Evolutionary conservation across 2,888 invertebrate genomes (phyloP).

Genomic region (Macrosiphum euphorbiae): DNA sequence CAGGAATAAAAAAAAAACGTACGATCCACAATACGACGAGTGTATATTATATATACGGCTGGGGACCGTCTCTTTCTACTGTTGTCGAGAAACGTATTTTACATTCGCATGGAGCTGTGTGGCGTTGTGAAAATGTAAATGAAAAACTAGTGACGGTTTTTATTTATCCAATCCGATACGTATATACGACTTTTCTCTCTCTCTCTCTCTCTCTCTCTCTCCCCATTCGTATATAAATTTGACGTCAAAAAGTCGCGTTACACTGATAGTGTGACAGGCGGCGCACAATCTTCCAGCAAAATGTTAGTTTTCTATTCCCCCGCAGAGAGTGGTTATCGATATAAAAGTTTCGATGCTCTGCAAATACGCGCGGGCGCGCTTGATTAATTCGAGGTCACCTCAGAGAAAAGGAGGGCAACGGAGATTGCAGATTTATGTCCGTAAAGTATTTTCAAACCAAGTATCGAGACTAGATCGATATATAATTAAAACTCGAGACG

Average conservation of each 20-base stretch:
- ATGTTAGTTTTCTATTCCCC: slow-evolving; percentile 25
- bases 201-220: not conserved
- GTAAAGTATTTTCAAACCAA: not conserved
- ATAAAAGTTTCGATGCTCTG: slow-evolving; percentile 19
- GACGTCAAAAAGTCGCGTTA: slow-evolving; percentile 59
- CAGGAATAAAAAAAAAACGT: not conserved
- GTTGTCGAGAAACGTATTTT: not conserved
- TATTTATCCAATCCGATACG: not conserved
- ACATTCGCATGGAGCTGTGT: not conserved
- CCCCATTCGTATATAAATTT: slow-evolving; percentile 28
- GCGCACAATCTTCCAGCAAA: not conserved
- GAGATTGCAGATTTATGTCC: slow-evolving; percentile 42
- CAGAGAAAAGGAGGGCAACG: not conserved
- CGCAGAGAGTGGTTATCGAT: slow-evolving; percentile 17
- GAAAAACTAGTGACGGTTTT: slow-evolving; percentile 41
- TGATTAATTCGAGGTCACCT: slow-evolving; percentile 46
- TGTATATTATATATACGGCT: not conserved
- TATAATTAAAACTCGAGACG: slow-evolving; percentile 6
- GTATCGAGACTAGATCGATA: not conserved
- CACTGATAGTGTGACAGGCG: slow-evolving; percentile 21
- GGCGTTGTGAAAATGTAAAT: slow-evolving; percentile 14
- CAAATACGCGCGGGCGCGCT: not conserved
- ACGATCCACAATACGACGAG: not conserved
- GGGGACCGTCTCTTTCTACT: not conserved
- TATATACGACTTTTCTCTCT: not conserved